phyloP scores from a whole-genome alignment of 30 jellyfish, hydroid and myxozoan species.

The Hydractinia symbiolongicarpus region DNA sequence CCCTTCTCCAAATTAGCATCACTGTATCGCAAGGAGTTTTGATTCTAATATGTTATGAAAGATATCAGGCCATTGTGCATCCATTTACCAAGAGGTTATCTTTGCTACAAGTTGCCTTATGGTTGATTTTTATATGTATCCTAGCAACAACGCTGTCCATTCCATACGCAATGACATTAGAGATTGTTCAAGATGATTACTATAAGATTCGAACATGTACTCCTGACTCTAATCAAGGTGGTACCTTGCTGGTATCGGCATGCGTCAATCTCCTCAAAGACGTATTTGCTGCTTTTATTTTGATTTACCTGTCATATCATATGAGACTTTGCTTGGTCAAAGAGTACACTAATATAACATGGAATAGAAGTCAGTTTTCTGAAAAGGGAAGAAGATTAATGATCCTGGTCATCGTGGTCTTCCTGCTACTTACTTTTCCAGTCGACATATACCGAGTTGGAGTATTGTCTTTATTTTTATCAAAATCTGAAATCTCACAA shows the following conservation, averaged over 20 bases:
- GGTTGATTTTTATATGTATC: slow-evolving; percentile 11
- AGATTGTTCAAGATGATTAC: slow-evolving; percentile 5
- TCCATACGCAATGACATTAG: slow-evolving; percentile 38
- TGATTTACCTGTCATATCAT: background rate
- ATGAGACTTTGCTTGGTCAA: slow-evolving; percentile 15
- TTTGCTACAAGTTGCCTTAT: background rate
- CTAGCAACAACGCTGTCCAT: slow-evolving; percentile 26
- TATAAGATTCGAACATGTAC: slow-evolving; percentile 22
- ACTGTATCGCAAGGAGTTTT: slow-evolving; percentile 59
- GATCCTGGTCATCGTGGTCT: slow-evolving; percentile 28
- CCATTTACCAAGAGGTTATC: slow-evolving; percentile 21
- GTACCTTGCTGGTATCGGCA: slow-evolving; percentile 21
- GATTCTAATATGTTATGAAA: slow-evolving; percentile 48
- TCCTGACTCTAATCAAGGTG: slow-evolving; percentile 25
- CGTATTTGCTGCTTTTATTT: background rate
- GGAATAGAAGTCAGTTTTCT: background rate
- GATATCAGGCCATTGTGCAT: slow-evolving; percentile 38
- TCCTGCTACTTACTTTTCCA: slow-evolving; percentile 45
- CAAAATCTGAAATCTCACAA: background rate
- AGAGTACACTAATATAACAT: background rate
- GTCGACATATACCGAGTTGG: slow-evolving; percentile 41
- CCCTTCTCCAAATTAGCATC: slow-evolving; percentile 41
- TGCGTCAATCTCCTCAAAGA: slow-evolving; percentile 26
- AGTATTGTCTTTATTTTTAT: slow-evolving; percentile 8
- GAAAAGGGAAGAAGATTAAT: slow-evolving; percentile 24